phyloP scores from a whole-genome alignment of 2,797 vertebrate genomes.

The Takifugu rubripes region DNA sequence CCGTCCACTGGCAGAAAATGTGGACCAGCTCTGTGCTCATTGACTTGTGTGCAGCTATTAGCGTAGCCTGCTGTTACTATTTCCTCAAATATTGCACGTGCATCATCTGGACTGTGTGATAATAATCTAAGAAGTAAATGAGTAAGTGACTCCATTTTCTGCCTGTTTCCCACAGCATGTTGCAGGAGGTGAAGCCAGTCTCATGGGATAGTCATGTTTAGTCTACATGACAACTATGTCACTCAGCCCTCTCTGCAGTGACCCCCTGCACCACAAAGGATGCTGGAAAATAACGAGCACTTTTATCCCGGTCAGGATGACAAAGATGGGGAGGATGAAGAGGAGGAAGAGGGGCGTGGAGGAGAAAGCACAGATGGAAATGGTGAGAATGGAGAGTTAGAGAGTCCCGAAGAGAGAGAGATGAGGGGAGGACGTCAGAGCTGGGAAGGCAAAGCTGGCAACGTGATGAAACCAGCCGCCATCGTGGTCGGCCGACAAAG shows the following conservation, averaged over 20 bases:
- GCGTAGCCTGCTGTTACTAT: conserved; percentile 44
- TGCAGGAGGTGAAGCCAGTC: conserved; percentile 71
- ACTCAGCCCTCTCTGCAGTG: conserved; percentile 84
- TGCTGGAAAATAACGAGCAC: conserved; percentile 81
- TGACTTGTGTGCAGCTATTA: conserved; percentile 60
- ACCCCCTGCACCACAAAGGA: conserved; percentile 76
- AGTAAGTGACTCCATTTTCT: conserved; percentile 50
- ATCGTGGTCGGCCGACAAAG: conserved; percentile 76
- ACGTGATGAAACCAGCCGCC: conserved; percentile 72
- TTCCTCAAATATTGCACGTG: conserved; percentile 47
- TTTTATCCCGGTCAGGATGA: conserved; percentile 83
- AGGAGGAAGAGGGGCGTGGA: conserved; percentile 80
- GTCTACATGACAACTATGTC: conserved; percentile 80
- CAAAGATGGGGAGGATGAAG: conserved; percentile 83
- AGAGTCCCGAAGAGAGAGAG: conserved; percentile 58
- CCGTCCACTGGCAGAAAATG: conserved; percentile 66
- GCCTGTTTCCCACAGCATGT: conserved; percentile 67
- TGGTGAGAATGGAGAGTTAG: conserved; percentile 67
- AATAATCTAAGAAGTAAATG: too few species aligned
- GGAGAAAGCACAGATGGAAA: conserved; percentile 64
- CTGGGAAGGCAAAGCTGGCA: conserved; percentile 69
- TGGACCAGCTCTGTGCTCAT: conserved; percentile 67
- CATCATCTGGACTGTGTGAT: conserved; percentile 16
- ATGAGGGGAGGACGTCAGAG: conserved; percentile 63
- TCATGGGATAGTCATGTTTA: conserved; percentile 74